Evolutionary conservation across 1,140 invertebrate genomes (phyloP).

Genomic region (Aphaenogaster ashmeadi): DNA sequence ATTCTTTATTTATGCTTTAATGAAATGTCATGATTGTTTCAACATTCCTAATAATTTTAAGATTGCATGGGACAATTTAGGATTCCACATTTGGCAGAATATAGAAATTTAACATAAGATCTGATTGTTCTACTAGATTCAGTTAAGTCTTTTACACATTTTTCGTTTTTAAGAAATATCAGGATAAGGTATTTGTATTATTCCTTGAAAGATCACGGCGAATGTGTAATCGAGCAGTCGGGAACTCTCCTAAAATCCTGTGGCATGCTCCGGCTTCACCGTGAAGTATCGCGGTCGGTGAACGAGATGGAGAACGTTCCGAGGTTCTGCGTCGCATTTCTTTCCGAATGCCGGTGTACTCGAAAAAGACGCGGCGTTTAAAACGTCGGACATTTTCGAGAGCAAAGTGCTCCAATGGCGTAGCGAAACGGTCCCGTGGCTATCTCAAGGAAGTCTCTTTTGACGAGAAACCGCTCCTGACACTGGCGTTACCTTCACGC

Average conservation of each 20-base stretch:
- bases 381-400: conserved; percentile 56
- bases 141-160: background rate
- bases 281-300: conserved; percentile 17
- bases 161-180: background rate
- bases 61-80: background rate
- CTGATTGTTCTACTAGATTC: background rate
- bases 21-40: background rate
- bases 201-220: background rate
- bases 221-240: conserved; percentile 23
- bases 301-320: conserved; percentile 28
- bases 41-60: background rate
- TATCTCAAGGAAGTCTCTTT: background rate
- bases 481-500: background rate
- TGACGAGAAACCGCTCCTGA: background rate
- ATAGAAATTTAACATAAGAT: background rate
- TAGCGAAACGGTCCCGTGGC: conserved; percentile 1
- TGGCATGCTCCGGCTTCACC: background rate
- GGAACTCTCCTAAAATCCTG: conserved; percentile 20
- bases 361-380: conserved; percentile 63
- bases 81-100: background rate
- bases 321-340: conserved; percentile 46
- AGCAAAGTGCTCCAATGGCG: conserved; percentile 66
- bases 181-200: background rate
- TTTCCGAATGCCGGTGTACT: conserved; percentile 38
- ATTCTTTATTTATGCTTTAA: background rate